Percentiles rank a stretch among this genome's conserved stretches.
phyloP scores from a whole-genome alignment of 1,140 invertebrate species.

The Hyphantria cunea region DNA sequence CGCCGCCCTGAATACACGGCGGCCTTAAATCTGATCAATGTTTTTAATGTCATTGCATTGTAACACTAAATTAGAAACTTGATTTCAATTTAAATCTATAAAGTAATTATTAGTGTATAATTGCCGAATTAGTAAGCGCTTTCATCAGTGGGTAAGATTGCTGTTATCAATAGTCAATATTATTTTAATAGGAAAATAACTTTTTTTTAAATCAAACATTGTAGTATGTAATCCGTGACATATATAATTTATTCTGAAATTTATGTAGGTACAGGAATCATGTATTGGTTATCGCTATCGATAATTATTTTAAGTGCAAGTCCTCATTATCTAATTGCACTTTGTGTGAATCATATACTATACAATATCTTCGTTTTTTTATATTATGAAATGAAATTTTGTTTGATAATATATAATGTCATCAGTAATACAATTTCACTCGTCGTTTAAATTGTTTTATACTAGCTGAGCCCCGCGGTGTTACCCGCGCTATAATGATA shows the following conservation, averaged over 20 bases:
- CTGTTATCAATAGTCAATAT: not conserved
- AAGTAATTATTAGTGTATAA: not conserved
- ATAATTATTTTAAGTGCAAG: no score
- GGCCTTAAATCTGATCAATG: slow-evolving; percentile 26
- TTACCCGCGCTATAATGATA: no score
- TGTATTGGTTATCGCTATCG: no score
- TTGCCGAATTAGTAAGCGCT: not conserved
- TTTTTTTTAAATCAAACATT: not conserved
- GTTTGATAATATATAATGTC: no score
- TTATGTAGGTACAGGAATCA: no score
- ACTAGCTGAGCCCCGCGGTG: no score
- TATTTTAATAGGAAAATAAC: slow-evolving; percentile 8
- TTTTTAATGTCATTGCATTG: slow-evolving; percentile 30
- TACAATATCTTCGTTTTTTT: no score
- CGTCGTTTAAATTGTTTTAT: slow-evolving; percentile 22
- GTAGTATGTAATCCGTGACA: no score
- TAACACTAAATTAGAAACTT: slow-evolving; percentile 2
- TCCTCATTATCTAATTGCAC: no score
- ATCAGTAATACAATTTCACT: slow-evolving; percentile 24
- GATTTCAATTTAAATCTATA: not conserved
- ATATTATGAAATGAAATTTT: no score
- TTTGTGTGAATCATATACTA: no score
- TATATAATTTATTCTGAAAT: no score
- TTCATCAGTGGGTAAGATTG: slow-evolving; percentile 14
- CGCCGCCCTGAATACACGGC: slow-evolving; percentile 49